A percentile compares a stretch with the other conserved stretches of the same genome.
Conservation (phyloP, 2,888 invertebrate species). For the Spodoptera exigua region DNA sequence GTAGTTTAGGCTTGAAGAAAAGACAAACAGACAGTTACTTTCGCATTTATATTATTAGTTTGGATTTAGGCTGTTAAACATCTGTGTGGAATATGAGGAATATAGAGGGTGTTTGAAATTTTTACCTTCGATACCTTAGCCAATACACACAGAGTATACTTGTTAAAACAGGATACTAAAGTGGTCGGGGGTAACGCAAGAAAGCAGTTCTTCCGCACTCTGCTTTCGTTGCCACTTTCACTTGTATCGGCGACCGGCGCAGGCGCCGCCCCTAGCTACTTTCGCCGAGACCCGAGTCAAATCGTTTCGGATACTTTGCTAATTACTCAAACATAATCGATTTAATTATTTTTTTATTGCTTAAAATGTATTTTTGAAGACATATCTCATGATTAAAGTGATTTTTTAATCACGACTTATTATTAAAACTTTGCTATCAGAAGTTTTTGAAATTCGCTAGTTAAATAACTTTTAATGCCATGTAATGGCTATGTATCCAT, state of each 20-base stretch:
- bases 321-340: conserved; percentile 24
- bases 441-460: too few relatives aligned
- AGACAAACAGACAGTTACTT: too few relatives aligned
- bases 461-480: too few relatives aligned
- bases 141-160: conserved; percentile 2
- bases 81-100: too few relatives aligned
- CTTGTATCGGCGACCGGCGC: conserved; percentile 60
- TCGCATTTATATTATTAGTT: too few relatives aligned
- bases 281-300: conserved; percentile 59
- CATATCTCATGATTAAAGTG: too few relatives aligned
- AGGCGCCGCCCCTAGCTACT: conserved; percentile 60
- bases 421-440: too few relatives aligned
- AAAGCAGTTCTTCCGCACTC: conserved; percentile 70
- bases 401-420: too few relatives aligned
- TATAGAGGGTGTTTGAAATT: too few relatives aligned
- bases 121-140: not conserved
- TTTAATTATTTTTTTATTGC: conserved; percentile 6
- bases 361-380: conserved; percentile 4
- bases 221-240: conserved; percentile 70
- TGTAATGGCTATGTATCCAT: too few relatives aligned
- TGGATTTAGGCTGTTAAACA: too few relatives aligned
- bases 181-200: conserved; percentile 50
- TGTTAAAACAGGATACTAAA: conserved; percentile 60
- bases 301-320: conserved; percentile 45
- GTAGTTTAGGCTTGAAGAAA: too few relatives aligned